Conservation (phyloP, 2,888 invertebrate genomes). For the Anoplius nigerrimus region DNA sequence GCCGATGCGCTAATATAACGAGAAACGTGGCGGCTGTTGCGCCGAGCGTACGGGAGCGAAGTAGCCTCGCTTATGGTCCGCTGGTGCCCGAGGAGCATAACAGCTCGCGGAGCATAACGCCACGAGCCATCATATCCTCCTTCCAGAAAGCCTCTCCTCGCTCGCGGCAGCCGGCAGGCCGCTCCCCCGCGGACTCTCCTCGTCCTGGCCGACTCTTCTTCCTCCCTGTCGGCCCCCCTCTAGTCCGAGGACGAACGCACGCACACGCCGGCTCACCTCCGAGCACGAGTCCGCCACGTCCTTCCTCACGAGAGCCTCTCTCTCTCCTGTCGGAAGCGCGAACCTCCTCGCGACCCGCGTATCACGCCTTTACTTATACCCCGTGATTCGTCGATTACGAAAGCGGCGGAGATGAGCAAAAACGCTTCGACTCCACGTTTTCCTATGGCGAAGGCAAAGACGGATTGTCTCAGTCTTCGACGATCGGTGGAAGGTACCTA, state of each 20-base stretch:
- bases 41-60: slow-evolving; percentile 56
- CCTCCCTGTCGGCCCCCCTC: too few relatives aligned
- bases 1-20: slow-evolving; percentile 72
- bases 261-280: slow-evolving; percentile 24
- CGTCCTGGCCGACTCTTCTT: slow-evolving; percentile 17
- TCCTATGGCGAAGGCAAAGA: too few relatives aligned
- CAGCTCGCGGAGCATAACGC: slow-evolving; percentile 74
- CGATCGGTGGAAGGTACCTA: too few relatives aligned
- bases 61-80: slow-evolving; percentile 73
- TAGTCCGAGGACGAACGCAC: slow-evolving; percentile 15
- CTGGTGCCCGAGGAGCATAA: slow-evolving; percentile 74
- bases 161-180: slow-evolving; percentile 18
- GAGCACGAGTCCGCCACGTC: slow-evolving; percentile 7
- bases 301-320: slow-evolving; percentile 15
- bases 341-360: too few relatives aligned
- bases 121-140: slow-evolving; percentile 74
- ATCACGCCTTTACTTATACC: too few relatives aligned
- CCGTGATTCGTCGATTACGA: too few relatives aligned
- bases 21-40: slow-evolving; percentile 66
- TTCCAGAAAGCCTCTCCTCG: slow-evolving; percentile 61
- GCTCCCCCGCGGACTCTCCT: slow-evolving; percentile 9
- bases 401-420: too few relatives aligned
- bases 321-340: too few relatives aligned
- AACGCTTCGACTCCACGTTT: slow-evolving; percentile 43
- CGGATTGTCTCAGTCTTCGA: too few relatives aligned